phyloP scores from a whole-genome alignment of 2,797 vertebrate genomes.

The Periophthalmus magnuspinnatus region DNA sequence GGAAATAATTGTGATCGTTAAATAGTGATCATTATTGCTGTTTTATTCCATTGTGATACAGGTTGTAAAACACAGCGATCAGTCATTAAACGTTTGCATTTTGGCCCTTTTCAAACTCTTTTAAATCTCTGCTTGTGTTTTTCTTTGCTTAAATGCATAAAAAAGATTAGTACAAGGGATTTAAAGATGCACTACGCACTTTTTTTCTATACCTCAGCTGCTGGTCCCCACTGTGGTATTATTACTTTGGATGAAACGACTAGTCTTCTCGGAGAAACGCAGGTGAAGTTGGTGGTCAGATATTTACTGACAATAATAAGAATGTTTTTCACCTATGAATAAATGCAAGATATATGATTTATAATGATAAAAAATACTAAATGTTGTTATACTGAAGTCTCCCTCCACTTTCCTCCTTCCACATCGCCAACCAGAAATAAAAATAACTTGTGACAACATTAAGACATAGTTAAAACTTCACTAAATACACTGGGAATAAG shows the following conservation, averaged over 20 bases:
- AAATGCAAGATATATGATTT: too few relatives aligned
- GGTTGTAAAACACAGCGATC: background rate
- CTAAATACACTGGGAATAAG: background rate
- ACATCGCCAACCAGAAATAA: background rate
- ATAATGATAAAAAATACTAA: too few relatives aligned
- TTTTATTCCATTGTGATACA: background rate
- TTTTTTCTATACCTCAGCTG: background rate
- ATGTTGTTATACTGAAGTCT: background rate
- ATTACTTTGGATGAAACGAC: background rate
- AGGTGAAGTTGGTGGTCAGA: background rate
- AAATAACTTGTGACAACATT: constrained; percentile 4
- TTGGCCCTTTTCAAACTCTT: background rate
- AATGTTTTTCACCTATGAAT: background rate
- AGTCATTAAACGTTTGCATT: background rate
- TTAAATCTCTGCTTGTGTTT: background rate
- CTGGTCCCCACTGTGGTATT: background rate
- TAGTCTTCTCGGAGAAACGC: background rate
- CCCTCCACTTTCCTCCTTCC: background rate
- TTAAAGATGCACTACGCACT: too few relatives aligned
- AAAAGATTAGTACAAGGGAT: background rate
- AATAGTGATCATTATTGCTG: background rate
- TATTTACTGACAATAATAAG: background rate
- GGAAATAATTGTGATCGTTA: background rate
- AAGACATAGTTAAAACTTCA: background rate
- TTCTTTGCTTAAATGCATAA: background rate